These are phyloP conservation scores for Euura lappo DNA, from an alignment of 1,140 invertebrate species.

Conservation along the genomic window DNA sequence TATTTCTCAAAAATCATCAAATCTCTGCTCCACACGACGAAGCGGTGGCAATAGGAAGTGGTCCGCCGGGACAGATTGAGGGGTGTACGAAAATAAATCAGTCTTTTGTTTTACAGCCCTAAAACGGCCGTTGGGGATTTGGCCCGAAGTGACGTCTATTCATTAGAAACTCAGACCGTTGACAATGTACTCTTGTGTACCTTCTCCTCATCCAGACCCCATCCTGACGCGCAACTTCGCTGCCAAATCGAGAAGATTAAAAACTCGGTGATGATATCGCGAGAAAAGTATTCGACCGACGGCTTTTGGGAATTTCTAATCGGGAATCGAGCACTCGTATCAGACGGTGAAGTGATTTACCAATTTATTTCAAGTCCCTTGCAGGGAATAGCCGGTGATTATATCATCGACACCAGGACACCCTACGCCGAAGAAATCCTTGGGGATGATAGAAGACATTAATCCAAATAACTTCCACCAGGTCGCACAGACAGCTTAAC, in stretches of 20 bases:
- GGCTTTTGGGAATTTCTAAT: background rate
- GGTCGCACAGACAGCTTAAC: background rate
- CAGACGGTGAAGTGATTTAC: background rate
- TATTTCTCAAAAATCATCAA: background rate
- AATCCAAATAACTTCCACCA: constrained; percentile 4
- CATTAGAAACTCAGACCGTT: constrained; percentile 20
- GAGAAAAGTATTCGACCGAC: background rate
- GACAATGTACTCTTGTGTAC: background rate
- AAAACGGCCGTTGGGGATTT: constrained; percentile 51
- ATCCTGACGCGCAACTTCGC: background rate
- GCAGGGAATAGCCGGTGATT: background rate
- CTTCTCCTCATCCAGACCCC: background rate
- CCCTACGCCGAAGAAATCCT: background rate
- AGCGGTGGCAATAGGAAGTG: constrained; percentile 26
- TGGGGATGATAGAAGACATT: background rate
- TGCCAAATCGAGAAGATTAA: background rate
- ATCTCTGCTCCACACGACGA: constrained; percentile 31
- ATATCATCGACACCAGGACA: background rate
- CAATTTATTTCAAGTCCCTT: background rate
- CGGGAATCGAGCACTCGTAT: background rate
- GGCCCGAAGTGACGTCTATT: constrained; percentile 45
- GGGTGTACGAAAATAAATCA: constrained; percentile 51
- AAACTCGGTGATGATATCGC: background rate
- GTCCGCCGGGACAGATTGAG: constrained; percentile 47
- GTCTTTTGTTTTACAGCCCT: constrained; percentile 50